phyloP scores from a whole-genome alignment of 2,888 invertebrate species.

The Lumbricus terrestris region DNA sequence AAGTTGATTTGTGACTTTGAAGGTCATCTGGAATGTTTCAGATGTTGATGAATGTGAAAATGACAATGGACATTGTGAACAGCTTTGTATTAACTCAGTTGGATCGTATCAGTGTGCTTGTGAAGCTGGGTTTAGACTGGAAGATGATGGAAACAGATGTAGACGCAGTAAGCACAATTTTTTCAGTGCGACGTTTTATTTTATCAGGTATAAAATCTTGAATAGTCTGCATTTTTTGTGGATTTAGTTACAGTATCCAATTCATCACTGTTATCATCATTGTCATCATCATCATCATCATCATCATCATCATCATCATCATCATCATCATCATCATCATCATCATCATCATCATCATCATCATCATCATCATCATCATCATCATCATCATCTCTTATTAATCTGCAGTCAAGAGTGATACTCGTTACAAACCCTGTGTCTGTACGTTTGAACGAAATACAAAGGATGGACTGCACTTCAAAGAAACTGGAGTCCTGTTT shows the following conservation, averaged over 20 bases:
- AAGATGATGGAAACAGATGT: background rate
- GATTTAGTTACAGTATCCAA: background rate
- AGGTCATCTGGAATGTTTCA: background rate
- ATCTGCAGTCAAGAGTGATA: too few species aligned
- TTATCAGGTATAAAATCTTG: background rate
- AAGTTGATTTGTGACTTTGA: background rate
- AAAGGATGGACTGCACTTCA: too few species aligned
- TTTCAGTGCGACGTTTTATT: background rate
- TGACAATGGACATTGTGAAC: conserved; percentile 71
- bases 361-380: too few species aligned
- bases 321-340: background rate
- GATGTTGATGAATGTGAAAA: conserved; percentile 21
- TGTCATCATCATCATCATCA: too few species aligned
- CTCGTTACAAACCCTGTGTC: too few species aligned
- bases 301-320: background rate
- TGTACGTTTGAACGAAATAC: too few species aligned
- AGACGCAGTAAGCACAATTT: background rate
- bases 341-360: background rate
- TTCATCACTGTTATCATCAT: background rate
- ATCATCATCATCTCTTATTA: too few species aligned
- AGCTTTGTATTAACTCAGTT: conserved; percentile 65
- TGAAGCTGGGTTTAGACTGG: conserved; percentile 6
- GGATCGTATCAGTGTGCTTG: conserved; percentile 70
- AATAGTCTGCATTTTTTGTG: background rate
- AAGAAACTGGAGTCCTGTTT: too few species aligned